Base-by-base conservation (phyloP, 2,888 invertebrate genomes). In the Cerceris rybyensis region DNA sequence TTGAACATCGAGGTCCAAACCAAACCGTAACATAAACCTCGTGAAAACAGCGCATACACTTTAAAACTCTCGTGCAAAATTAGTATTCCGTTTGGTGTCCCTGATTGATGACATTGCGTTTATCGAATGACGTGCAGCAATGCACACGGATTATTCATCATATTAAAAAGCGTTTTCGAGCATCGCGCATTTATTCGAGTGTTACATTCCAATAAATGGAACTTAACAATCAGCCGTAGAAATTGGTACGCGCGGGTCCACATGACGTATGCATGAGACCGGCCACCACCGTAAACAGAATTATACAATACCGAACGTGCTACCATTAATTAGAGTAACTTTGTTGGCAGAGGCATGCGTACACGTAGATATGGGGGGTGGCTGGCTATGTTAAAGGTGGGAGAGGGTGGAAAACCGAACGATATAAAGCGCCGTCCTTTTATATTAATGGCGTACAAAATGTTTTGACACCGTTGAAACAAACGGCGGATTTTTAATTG, bases 131-230 rank as follows among this genome's bases (percentile, higher is more conserved):
- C 66, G 74, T 64, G 70, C 76, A 64, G 75, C 75, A 69, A 74
- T 57, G 58, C 61, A 17, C 60, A 57, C 73, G 66, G 78, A 85
- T 85, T 85, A 85, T 83, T 75, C 80, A 57, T 82, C 78, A 81
- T 81, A 88, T 83, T 82, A 84, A 82, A 88, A 88, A 89, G 67
- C 80, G 68, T 82, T 85, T 80, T 78, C 76, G 58, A 70, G 63
- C 59, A 74, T 55, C 80, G 73, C 82, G 60, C 80, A 71, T 73
- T 85, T 70, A 52, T 78, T 78, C 78, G 83, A 70, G 71, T 71
- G 76, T 85, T 88, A 88, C 87, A 83, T 88, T 87, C 78, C 85
- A 75, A 86, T 85, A 82, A 83, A 82, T 84, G 85, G 83, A 82
- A 84, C 83, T 86, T 84, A 88, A 88, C 88, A 87, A 87, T 88